phyloP scores from a whole-genome alignment of 1,140 invertebrate genomes.

The Orchesella cincta region DNA sequence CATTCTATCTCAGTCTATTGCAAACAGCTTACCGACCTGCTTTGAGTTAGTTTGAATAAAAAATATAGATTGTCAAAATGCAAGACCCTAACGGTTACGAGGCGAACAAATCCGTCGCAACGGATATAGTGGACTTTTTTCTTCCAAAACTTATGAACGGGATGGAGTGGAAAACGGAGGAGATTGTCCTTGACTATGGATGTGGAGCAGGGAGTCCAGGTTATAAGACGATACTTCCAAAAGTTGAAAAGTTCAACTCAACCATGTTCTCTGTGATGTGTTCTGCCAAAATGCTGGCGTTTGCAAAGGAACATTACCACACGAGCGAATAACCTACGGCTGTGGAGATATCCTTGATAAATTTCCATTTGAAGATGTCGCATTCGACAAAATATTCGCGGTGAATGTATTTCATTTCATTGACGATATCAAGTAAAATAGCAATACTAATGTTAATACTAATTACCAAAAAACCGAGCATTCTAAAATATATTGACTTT shows the following conservation, averaged over 20 bases:
- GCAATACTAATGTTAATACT: too few species aligned
- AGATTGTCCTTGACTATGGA: conserved; percentile 35
- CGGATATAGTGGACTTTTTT: too few species aligned
- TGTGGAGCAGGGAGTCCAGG: conserved; percentile 9
- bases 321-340: not conserved
- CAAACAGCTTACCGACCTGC: too few species aligned
- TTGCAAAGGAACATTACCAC: not conserved
- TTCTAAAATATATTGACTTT: not conserved
- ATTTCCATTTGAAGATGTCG: conserved; percentile 25
- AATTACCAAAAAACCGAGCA: not conserved
- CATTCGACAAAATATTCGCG: conserved; percentile 30
- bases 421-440: not conserved
- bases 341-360: not conserved
- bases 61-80: too few species aligned
- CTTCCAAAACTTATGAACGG: not conserved
- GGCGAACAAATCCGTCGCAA: too few species aligned
- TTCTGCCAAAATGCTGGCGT: not conserved
- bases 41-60: too few species aligned
- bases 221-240: not conserved
- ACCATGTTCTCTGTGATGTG: not conserved
- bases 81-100: too few species aligned
- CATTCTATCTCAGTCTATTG: too few species aligned
- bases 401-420: conserved; percentile 11
- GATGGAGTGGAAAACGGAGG: conserved; percentile 20
- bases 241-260: not conserved